A percentile compares a stretch with the other conserved stretches of the same genome.
These are phyloP conservation scores for Conistra vaccinii DNA, from an alignment of 2,888 invertebrate genomes.

Conservation along the genomic window DNA sequence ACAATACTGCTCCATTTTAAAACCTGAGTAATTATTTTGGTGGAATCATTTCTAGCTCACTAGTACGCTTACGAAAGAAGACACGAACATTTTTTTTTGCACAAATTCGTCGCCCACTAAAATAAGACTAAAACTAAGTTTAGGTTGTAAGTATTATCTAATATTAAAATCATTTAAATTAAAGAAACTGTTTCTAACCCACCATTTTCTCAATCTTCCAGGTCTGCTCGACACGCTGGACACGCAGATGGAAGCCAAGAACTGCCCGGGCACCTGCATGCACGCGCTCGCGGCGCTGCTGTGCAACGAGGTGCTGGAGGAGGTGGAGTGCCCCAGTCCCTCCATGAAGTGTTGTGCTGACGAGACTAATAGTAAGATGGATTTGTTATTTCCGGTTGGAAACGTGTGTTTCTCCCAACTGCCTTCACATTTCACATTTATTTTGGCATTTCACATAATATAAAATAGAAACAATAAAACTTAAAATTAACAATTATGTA, in stretches of 20 bases:
- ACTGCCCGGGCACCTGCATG: conserved; percentile 97
- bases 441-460: no score
- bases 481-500: not conserved
- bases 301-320: conserved; percentile 96
- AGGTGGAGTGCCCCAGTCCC: conserved; percentile 94
- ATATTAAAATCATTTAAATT: not conserved
- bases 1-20: not conserved
- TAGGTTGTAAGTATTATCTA: no score
- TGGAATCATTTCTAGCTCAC: not conserved
- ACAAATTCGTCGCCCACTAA: not conserved
- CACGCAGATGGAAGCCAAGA: conserved; percentile 95
- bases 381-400: no score
- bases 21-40: not conserved
- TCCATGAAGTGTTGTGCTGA: conserved; percentile 97
- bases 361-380: conserved; percentile 91
- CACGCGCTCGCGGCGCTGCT: conserved; percentile 96
- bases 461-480: not conserved
- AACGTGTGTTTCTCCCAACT: no score
- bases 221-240: conserved; percentile 96
- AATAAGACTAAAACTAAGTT: not conserved
- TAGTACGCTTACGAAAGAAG: not conserved
- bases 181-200: conserved; percentile 3
- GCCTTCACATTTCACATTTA: no score
- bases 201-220: conserved; percentile 74
- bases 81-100: not conserved